These are phyloP conservation scores for Drosophila azteca DNA, from an alignment of 1,140 invertebrate genomes.

Conservation along the genomic window DNA sequence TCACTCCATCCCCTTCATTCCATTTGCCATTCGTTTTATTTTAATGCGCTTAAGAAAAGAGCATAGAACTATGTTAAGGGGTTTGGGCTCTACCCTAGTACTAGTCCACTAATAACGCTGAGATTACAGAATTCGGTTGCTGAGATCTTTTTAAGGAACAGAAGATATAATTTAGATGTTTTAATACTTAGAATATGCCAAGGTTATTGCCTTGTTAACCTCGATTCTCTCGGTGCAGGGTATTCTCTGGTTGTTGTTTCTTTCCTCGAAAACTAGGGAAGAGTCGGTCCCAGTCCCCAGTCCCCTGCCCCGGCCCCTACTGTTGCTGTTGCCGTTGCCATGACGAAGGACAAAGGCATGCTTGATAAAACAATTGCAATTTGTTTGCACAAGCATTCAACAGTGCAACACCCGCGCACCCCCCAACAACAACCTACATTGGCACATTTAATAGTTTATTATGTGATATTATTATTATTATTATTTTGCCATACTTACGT, in stretches of 20 bases:
- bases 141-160: background rate
- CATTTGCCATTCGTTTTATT: constrained; percentile 45
- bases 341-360: constrained; percentile 59
- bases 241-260: background rate
- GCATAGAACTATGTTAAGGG: constrained; percentile 1
- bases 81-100: background rate
- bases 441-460: constrained; percentile 65
- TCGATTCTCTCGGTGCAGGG: background rate
- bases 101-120: too few relatives aligned
- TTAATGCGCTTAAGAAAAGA: constrained; percentile 38
- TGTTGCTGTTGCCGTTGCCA: constrained; percentile 60
- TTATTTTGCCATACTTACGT: constrained; percentile 16
- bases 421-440: constrained; percentile 4
- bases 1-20: constrained; percentile 4
- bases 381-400: constrained; percentile 56
- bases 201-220: too few relatives aligned
- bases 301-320: background rate
- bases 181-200: too few relatives aligned
- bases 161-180: too few relatives aligned
- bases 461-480: constrained; percentile 63
- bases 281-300: too few relatives aligned
- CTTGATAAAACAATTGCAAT: constrained; percentile 71
- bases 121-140: too few relatives aligned
- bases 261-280: background rate
- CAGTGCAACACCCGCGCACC: background rate